Conservation (phyloP, 2,888 invertebrate genomes). For the Nasonia oneida region DNA sequence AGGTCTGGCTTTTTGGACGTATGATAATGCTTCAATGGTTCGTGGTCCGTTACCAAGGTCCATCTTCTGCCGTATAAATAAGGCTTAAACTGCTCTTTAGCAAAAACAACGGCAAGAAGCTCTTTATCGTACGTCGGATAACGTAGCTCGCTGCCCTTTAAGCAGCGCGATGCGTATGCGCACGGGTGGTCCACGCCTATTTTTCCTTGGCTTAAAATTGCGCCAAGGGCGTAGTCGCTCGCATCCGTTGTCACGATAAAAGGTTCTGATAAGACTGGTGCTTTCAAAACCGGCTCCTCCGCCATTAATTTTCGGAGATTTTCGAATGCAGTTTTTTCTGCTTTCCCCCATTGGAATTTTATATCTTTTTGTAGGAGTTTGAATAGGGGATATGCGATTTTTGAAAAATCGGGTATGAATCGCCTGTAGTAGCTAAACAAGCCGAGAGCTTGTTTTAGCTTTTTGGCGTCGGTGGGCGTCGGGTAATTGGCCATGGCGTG, state of each 20-base stretch:
- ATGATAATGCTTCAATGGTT: too few species aligned
- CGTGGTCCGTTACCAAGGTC: too few species aligned
- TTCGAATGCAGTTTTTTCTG: background rate
- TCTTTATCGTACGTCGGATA: background rate
- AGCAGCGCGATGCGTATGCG: background rate
- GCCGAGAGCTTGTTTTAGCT: slow-evolving; percentile 2
- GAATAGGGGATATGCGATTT: background rate
- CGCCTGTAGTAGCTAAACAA: background rate
- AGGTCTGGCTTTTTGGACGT: too few species aligned
- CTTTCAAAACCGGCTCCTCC: background rate
- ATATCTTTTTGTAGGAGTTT: background rate
- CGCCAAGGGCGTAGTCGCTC: background rate
- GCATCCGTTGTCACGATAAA: background rate
- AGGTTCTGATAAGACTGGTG: background rate
- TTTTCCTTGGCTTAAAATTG: too few species aligned
- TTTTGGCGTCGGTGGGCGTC: slow-evolving; percentile 31
- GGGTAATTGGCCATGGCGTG: slow-evolving; percentile 40
- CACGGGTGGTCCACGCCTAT: background rate
- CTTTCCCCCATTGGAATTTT: background rate
- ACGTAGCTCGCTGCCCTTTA: background rate
- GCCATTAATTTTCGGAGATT: background rate
- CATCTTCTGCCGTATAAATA: too few species aligned
- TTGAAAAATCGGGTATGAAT: background rate
- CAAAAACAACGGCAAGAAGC: too few species aligned
- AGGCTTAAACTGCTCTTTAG: too few species aligned